These are phyloP conservation scores for Xylophagus ater DNA, from an alignment of 2,888 invertebrate species.

Conservation along the genomic window DNA sequence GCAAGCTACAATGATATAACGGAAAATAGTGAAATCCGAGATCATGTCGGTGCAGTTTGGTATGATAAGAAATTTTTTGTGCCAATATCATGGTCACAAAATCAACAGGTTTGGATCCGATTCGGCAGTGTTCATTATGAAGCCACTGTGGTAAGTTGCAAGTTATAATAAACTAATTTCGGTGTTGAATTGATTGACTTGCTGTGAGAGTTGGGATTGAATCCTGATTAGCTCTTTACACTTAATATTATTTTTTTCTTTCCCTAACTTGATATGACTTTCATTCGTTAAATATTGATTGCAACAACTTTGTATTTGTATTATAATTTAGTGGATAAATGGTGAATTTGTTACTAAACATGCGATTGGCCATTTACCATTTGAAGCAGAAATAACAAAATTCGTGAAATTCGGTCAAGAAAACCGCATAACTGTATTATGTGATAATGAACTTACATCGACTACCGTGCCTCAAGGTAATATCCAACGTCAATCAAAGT, in stretches of 20 bases:
- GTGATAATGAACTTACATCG: slow-evolving; percentile 82
- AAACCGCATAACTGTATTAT: slow-evolving; percentile 80
- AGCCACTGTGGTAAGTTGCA: slow-evolving; percentile 78
- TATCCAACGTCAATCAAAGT: slow-evolving; percentile 45
- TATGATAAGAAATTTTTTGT: slow-evolving; percentile 82
- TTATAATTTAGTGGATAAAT: slow-evolving; percentile 95
- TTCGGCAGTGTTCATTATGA: slow-evolving; percentile 91
- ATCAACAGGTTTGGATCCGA: slow-evolving; percentile 66
- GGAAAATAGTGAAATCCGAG: slow-evolving; percentile 62
- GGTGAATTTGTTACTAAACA: slow-evolving; percentile 69
- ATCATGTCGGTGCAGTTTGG: slow-evolving; percentile 95
- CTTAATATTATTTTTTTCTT: too few relatives aligned
- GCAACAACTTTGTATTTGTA: too few relatives aligned
- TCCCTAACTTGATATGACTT: too few relatives aligned
- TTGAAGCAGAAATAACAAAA: slow-evolving; percentile 72
- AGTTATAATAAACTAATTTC: too few relatives aligned
- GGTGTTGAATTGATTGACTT: too few relatives aligned
- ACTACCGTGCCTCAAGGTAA: slow-evolving; percentile 87
- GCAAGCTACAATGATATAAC: slow-evolving; percentile 93
- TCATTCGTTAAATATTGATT: too few relatives aligned
- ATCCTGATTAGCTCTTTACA: too few relatives aligned
- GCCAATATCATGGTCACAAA: slow-evolving; percentile 60
- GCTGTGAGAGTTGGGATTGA: too few relatives aligned
- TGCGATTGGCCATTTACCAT: slow-evolving; percentile 92
- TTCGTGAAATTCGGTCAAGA: slow-evolving; percentile 52